phyloP scores from a whole-genome alignment of 1,140 invertebrate genomes.

The Calephelis nemesis region DNA sequence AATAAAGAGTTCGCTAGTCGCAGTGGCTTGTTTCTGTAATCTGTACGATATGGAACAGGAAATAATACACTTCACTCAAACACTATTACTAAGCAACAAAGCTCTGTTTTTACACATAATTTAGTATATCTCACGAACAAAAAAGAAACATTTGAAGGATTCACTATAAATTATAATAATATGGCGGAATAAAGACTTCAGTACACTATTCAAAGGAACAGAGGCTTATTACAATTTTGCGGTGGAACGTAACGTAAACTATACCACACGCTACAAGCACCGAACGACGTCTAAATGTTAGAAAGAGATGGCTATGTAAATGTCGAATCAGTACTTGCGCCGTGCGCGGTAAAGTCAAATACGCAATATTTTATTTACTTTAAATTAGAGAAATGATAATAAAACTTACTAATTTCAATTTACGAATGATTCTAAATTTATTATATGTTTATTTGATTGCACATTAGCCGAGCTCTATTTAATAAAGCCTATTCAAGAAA shows the following conservation, averaged over 20 bases:
- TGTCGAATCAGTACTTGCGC: slow-evolving; percentile 66
- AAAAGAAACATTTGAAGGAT: slow-evolving; percentile 46
- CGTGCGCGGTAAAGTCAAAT: slow-evolving; percentile 75
- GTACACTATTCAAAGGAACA: slow-evolving; percentile 60
- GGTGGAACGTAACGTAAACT: slow-evolving; percentile 58
- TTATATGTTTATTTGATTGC: not conserved
- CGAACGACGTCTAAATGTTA: slow-evolving; percentile 47
- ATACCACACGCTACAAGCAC: slow-evolving; percentile 47
- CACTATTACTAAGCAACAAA: slow-evolving; percentile 42
- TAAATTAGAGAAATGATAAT: slow-evolving; percentile 2
- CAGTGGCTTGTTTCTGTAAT: slow-evolving; percentile 70
- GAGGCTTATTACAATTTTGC: slow-evolving; percentile 40
- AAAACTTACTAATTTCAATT: not conserved
- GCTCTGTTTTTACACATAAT: slow-evolving; percentile 34
- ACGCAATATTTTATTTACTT: slow-evolving; percentile 32
- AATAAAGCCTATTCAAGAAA: slow-evolving; percentile 11
- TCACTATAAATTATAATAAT: slow-evolving; percentile 50
- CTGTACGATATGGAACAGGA: slow-evolving; percentile 67
- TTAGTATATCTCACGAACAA: slow-evolving; percentile 23
- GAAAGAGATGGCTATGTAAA: slow-evolving; percentile 58
- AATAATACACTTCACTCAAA: slow-evolving; percentile 65
- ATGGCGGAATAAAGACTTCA: slow-evolving; percentile 64
- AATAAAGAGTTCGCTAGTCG: slow-evolving; percentile 65
- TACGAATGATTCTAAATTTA: not conserved
- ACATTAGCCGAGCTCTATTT: not conserved